Conservation (phyloP, 2,113 vertebrate genomes). For the Leucosticte australis region DNA sequence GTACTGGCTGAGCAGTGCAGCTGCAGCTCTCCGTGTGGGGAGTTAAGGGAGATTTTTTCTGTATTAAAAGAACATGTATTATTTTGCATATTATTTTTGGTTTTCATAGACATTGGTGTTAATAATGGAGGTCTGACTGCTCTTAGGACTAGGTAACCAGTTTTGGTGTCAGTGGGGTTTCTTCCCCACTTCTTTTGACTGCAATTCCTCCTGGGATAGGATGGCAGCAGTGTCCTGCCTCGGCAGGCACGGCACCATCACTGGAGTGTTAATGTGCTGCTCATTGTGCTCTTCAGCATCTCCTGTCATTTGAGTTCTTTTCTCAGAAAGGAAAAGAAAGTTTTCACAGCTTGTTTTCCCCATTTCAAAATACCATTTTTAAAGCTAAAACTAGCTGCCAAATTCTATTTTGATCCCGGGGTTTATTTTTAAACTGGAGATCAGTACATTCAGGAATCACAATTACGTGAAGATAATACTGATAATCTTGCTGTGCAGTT, state of each 20-base stretch:
- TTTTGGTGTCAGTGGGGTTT: not conserved
- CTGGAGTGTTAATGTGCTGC: rapidly evolving
- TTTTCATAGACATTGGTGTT: not conserved
- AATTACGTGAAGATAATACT: not conserved
- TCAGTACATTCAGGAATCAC: not conserved
- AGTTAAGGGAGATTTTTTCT: not conserved
- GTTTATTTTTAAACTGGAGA: not conserved
- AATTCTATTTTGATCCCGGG: not conserved
- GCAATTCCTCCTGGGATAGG: not conserved
- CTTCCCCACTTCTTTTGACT: not conserved
- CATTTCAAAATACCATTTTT: not conserved
- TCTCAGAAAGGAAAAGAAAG: not conserved
- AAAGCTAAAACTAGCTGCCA: not conserved
- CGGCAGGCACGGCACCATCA: not conserved
- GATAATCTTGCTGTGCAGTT: not conserved
- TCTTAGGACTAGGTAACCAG: not conserved
- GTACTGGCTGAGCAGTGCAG: not conserved
- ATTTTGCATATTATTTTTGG: not conserved
- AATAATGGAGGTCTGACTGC: not conserved
- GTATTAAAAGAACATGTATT: not conserved
- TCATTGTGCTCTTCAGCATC: not conserved
- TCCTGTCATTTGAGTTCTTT: not conserved
- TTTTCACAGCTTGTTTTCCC: not conserved
- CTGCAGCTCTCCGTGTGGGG: not conserved
- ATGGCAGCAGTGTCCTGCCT: not conserved